Conservation (phyloP, 2,888 invertebrate genomes). For the Cryptophagus acutangulus region DNA sequence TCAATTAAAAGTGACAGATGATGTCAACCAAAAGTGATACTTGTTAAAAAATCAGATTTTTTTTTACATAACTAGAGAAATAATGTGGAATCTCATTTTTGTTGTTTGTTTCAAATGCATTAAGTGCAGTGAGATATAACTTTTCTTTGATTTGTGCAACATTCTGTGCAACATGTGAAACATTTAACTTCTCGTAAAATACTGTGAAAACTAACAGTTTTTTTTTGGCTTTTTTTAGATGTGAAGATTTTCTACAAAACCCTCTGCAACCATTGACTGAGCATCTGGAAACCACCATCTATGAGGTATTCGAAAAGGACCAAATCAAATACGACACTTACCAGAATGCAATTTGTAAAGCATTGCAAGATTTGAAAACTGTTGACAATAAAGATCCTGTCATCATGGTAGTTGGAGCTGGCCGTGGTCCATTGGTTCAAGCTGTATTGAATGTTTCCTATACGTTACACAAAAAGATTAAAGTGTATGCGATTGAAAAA, state of each 20-base stretch:
- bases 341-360: conserved; percentile 75
- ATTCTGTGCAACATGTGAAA: too few relatives aligned
- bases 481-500: conserved; percentile 94
- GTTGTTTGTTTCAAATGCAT: too few relatives aligned
- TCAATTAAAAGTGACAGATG: too few relatives aligned
- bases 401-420: conserved; percentile 53
- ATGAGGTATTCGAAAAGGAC: conserved; percentile 96
- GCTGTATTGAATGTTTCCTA: conserved; percentile 75
- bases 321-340: conserved; percentile 90
- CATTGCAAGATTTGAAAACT: conserved; percentile 59
- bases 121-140: too few relatives aligned
- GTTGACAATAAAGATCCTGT: conserved; percentile 50
- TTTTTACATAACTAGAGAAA: too few relatives aligned
- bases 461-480: conserved; percentile 66
- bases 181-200: too few relatives aligned
- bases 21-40: too few relatives aligned
- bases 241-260: conserved; percentile 88
- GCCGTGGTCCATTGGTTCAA: conserved; percentile 90
- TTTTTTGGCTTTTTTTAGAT: conserved; percentile 51
- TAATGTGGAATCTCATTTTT: too few relatives aligned
- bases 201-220: too few relatives aligned
- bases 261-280: conserved; percentile 92
- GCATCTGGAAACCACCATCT: conserved; percentile 91
- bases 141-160: too few relatives aligned
- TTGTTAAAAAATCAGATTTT: too few relatives aligned